Evolutionary conservation across 2,797 vertebrate genomes (phyloP).

Genomic region (Melanotaenia nigrans): DNA sequence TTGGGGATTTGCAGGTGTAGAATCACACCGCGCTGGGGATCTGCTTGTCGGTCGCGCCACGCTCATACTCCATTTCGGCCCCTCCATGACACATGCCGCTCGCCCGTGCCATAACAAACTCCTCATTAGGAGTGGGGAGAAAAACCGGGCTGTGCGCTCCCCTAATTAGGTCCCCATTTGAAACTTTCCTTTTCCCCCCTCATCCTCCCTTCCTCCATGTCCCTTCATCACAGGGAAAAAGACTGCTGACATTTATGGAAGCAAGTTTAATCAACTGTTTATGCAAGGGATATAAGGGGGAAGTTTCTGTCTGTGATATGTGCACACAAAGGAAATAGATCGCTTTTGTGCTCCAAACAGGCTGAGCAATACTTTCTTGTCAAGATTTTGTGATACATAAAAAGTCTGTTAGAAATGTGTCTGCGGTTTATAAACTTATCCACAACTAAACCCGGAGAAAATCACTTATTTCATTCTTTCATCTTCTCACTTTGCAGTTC

Average conservation of each 20-base stretch:
- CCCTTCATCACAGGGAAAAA: constrained; percentile 72
- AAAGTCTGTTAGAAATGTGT: constrained; percentile 11
- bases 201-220: constrained; percentile 27
- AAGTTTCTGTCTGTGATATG: constrained; percentile 66
- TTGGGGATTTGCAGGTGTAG: constrained; percentile 83
- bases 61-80: constrained; percentile 57
- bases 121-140: constrained; percentile 81
- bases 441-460: constrained; percentile 18
- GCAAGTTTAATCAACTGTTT: constrained; percentile 71
- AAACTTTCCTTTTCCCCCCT: constrained; percentile 74
- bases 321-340: constrained; percentile 43
- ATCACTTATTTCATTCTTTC: constrained; percentile 10
- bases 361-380: neutral
- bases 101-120: constrained; percentile 72
- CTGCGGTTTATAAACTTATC: constrained; percentile 31
- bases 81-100: constrained; percentile 66
- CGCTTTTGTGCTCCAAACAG: constrained; percentile 34
- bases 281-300: constrained; percentile 46
- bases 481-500: constrained; percentile 40
- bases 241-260: constrained; percentile 74
- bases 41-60: constrained; percentile 50
- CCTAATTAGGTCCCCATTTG: constrained; percentile 83
- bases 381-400: constrained; percentile 17
- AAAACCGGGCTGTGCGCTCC: constrained; percentile 61
- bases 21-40: constrained; percentile 68